Evolutionary conservation across 2,888 invertebrate species (phyloP).

Genomic region (Amaurobius ferox): DNA sequence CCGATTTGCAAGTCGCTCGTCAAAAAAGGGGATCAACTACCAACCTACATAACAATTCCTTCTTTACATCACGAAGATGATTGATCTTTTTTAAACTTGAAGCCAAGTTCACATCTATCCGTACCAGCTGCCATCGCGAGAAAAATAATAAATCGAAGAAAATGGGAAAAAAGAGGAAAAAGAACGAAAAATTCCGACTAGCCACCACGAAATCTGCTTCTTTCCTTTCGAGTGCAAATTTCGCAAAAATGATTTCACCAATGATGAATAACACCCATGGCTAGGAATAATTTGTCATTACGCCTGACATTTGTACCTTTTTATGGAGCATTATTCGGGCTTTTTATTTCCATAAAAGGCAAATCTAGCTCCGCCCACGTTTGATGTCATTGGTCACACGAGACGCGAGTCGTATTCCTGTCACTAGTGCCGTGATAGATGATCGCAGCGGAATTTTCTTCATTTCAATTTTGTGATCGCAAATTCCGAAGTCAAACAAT

Average conservation of each 20-base stretch:
- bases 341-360: constrained; percentile 33
- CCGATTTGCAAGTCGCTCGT: background rate
- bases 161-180: background rate
- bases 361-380: constrained; percentile 48
- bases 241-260: constrained; percentile 37
- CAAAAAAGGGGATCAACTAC: background rate
- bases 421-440: constrained; percentile 61
- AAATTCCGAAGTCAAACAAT: constrained; percentile 63
- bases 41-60: background rate
- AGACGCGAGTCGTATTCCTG: constrained; percentile 47
- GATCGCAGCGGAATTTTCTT: constrained; percentile 61
- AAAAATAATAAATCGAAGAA: constrained; percentile 3
- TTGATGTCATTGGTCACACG: constrained; percentile 65
- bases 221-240: constrained; percentile 27
- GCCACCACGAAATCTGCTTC: constrained; percentile 10
- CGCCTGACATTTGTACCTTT: constrained; percentile 59
- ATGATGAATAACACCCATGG: constrained; percentile 55
- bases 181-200: background rate
- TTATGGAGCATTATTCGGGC: constrained; percentile 24
- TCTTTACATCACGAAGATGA: background rate
- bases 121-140: background rate
- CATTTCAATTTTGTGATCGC: constrained; percentile 64
- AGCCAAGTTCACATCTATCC: constrained; percentile 11
- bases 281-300: constrained; percentile 65
- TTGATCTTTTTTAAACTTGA: background rate